Percentiles rank a stretch among this genome's conserved stretches.
These are phyloP conservation scores for Chironomus tentans DNA, from an alignment of 2,888 invertebrate genomes.

Conservation along the genomic window DNA sequence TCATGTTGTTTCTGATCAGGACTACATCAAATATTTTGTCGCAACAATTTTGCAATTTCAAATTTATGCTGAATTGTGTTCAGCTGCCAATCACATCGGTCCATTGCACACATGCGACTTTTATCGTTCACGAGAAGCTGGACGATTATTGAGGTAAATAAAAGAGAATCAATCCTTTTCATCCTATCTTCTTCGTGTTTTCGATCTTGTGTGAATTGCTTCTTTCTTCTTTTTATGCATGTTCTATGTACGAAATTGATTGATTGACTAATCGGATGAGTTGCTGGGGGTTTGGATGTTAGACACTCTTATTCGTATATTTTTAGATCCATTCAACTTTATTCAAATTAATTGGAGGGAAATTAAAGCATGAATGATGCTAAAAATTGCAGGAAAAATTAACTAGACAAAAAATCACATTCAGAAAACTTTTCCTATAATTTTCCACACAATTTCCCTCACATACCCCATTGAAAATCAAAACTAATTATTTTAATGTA, in stretches of 20 bases:
- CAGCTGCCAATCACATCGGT: conserved; percentile 58
- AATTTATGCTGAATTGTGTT: conserved; percentile 68
- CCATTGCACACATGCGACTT: conserved; percentile 75
- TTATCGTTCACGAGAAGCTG: conserved; percentile 70
- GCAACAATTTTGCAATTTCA: conserved; percentile 77
- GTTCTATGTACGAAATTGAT: background rate
- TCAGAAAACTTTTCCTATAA: too few relatives aligned
- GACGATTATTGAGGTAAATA: conserved; percentile 59
- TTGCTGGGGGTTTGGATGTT: background rate
- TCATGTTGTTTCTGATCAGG: conserved; percentile 67
- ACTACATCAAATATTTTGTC: conserved; percentile 69
- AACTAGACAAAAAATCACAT: too few relatives aligned
- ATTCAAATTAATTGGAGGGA: too few relatives aligned
- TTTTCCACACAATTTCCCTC: too few relatives aligned
- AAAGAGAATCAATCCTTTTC: background rate
- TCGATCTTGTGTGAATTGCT: background rate
- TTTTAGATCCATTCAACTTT: too few relatives aligned
- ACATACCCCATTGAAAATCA: too few relatives aligned
- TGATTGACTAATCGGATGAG: background rate
- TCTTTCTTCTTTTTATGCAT: conserved; percentile 3
- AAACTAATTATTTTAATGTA: too few relatives aligned
- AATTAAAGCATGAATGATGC: too few relatives aligned
- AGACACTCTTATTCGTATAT: too few relatives aligned
- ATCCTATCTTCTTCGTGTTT: too few relatives aligned
- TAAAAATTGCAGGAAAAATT: too few relatives aligned